Conservation (phyloP, 2,797 vertebrate species). For the Mus spretus region DNA sequence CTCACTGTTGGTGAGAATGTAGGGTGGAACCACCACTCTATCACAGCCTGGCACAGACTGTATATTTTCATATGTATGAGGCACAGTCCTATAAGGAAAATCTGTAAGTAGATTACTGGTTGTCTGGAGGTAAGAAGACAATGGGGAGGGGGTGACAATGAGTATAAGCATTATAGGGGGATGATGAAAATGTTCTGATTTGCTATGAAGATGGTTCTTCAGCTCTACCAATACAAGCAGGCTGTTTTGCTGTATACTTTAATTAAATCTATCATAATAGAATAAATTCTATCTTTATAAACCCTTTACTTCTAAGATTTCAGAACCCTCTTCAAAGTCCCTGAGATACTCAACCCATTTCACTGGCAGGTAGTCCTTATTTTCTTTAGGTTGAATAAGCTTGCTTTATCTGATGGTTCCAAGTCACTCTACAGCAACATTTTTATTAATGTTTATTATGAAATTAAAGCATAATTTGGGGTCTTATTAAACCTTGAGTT, state of each 20-base stretch:
- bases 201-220: background rate
- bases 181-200: background rate
- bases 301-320: background rate
- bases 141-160: no score
- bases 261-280: background rate
- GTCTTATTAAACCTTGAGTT: background rate
- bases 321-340: background rate
- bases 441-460: background rate
- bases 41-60: background rate
- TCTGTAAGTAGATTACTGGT: no score
- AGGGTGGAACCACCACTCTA: background rate
- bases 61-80: background rate
- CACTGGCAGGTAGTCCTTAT: background rate
- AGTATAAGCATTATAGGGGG: background rate
- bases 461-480: background rate
- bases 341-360: background rate
- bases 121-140: background rate
- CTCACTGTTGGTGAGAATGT: background rate
- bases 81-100: background rate
- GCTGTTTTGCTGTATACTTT: background rate
- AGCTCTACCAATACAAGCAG: background rate
- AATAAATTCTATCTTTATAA: background rate
- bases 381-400: background rate
- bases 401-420: background rate
- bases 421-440: slow-evolving; percentile 13